phyloP scores from a whole-genome alignment of 2,888 invertebrate species.

The Calameuta filiformis region DNA sequence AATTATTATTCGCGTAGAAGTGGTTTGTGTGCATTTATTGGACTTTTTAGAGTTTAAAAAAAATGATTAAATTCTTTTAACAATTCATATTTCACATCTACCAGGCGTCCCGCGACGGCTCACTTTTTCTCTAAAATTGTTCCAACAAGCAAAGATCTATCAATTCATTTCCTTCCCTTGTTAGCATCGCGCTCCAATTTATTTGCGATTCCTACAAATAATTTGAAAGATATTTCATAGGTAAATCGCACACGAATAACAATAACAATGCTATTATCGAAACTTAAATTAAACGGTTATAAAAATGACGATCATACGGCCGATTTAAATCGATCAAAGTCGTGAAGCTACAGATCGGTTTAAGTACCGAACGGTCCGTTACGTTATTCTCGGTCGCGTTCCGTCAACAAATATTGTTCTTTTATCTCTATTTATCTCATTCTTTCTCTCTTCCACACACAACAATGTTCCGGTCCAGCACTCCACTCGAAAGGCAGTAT shows the following conservation, averaged over 20 bases:
- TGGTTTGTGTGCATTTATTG: too few species aligned
- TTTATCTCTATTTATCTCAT: too few species aligned
- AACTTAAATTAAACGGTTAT: neutral
- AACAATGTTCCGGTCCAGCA: too few species aligned
- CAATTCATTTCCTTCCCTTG: neutral
- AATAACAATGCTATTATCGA: neutral
- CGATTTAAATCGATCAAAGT: neutral
- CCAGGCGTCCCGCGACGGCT: too few species aligned
- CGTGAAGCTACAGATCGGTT: neutral
- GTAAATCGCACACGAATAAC: neutral
- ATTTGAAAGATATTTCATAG: neutral
- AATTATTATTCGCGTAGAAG: too few species aligned
- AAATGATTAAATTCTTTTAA: too few species aligned
- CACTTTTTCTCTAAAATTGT: neutral
- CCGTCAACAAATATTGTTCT: neutral
- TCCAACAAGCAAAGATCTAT: neutral
- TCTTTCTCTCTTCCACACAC: too few species aligned
- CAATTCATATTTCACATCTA: too few species aligned
- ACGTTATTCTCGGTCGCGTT: neutral
- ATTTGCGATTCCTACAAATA: neutral
- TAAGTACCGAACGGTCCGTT: neutral
- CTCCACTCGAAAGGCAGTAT: neutral
- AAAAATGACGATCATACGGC: neutral
- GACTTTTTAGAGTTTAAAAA: too few species aligned
- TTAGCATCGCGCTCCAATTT: neutral